A percentile compares a stretch with the other conserved stretches of the same genome.
Conservation (phyloP, 2,797 vertebrate species). For the Fringilla coelebs region DNA sequence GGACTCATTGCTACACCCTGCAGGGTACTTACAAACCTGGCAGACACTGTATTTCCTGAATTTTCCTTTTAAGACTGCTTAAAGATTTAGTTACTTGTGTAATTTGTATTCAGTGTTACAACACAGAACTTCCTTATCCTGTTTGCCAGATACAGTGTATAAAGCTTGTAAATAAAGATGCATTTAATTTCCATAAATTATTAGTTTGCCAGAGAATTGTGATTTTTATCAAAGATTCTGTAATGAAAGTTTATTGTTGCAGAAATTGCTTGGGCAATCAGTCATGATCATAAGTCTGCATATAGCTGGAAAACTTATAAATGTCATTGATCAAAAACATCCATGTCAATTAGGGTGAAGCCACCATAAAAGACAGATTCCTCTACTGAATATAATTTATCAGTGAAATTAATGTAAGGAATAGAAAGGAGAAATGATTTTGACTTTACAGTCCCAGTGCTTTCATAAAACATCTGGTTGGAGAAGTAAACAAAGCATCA, state of each 20-base stretch:
- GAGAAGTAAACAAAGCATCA: not conserved
- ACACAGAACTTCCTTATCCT: not conserved
- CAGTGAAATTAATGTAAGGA: not conserved
- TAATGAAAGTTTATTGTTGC: not conserved
- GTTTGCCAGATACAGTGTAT: not conserved
- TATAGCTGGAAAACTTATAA: not conserved
- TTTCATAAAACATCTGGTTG: not conserved
- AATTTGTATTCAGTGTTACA: not conserved
- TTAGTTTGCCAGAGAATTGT: not conserved
- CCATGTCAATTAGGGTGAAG: not conserved
- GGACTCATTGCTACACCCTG: not conserved
- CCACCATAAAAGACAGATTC: not conserved
- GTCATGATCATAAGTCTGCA: not conserved
- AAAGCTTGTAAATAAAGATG: constrained; percentile 8
- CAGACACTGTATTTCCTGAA: not conserved
- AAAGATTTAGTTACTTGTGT: not conserved
- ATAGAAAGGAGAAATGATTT: not conserved
- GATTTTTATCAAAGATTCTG: constrained; percentile 22
- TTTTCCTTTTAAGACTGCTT: not conserved
- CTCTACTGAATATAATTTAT: not conserved
- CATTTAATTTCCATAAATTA: constrained; percentile 25
- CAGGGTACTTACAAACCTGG: not conserved
- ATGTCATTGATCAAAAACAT: not conserved
- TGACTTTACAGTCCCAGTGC: not conserved
- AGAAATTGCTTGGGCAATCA: not conserved